A percentile compares a stretch with the other conserved stretches of the same genome.
phyloP scores from a whole-genome alignment of 2,888 invertebrate species.

The Argyresthia goedartella region DNA sequence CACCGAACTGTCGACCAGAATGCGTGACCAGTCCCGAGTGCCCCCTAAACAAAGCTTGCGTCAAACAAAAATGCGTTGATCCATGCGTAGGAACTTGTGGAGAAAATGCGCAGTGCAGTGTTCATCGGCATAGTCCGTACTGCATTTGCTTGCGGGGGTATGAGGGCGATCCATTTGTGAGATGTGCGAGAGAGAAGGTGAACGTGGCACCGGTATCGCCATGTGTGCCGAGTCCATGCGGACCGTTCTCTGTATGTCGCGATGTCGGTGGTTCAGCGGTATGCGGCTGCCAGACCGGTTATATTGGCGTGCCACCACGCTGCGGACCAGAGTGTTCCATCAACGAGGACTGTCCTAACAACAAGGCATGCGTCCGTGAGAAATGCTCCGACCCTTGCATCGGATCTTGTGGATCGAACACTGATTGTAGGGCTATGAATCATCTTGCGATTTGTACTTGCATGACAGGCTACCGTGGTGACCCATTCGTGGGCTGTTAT shows the following conservation, averaged over 20 bases:
- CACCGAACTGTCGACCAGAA: conserved; percentile 83
- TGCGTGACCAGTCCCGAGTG: conserved; percentile 86
- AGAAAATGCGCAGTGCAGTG: conserved; percentile 77
- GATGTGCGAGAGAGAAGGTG: conserved; percentile 48
- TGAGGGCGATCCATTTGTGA: conserved; percentile 81
- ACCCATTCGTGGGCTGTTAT: conserved; percentile 75
- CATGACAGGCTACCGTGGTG: conserved; percentile 75
- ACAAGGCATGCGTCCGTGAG: conserved; percentile 79
- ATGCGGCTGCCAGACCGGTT: conserved; percentile 75
- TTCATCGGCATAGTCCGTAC: conserved; percentile 76
- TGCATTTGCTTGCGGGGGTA: conserved; percentile 81
- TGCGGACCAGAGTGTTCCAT: conserved; percentile 84
- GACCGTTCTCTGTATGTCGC: conserved; percentile 75
- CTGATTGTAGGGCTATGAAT: conserved; percentile 78
- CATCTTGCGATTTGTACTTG: conserved; percentile 86
- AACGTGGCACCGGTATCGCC: conserved; percentile 62
- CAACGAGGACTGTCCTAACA: conserved; percentile 80
- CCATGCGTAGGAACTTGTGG: conserved; percentile 85
- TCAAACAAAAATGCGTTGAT: conserved; percentile 81
- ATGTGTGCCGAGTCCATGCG: conserved; percentile 79
- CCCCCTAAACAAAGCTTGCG: conserved; percentile 81
- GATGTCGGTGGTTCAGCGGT: conserved; percentile 62
- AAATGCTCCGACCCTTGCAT: conserved; percentile 82
- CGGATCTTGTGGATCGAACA: conserved; percentile 77
- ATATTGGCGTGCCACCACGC: conserved; percentile 76